These are phyloP conservation scores for Ectropis grisescens DNA, from an alignment of 1,140 invertebrate species.

Conservation along the genomic window DNA sequence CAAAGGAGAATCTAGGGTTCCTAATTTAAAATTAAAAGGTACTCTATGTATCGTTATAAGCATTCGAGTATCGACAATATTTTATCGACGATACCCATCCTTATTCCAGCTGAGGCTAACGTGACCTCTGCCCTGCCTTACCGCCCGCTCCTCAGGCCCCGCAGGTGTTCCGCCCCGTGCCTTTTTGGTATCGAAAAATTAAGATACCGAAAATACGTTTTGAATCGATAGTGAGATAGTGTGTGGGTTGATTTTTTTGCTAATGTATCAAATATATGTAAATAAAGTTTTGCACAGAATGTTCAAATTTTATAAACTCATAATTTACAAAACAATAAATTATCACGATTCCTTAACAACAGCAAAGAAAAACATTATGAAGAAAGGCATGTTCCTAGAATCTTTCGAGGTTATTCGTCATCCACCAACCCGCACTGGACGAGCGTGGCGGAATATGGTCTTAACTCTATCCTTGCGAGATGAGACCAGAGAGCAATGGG, in stretches of 20 bases:
- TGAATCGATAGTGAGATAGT: slow-evolving; percentile 1
- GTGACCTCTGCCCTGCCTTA: slow-evolving; percentile 57
- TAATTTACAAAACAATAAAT: not conserved
- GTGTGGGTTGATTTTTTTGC: not conserved
- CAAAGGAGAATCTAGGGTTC: too few species aligned
- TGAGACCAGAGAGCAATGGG: too few species aligned
- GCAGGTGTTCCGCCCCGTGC: slow-evolving; percentile 48
- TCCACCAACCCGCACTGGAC: too few species aligned
- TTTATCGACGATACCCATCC: too few species aligned
- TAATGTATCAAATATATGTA: not conserved
- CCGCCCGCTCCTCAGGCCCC: slow-evolving; percentile 21
- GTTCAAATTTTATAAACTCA: not conserved
- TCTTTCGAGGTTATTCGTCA: too few species aligned
- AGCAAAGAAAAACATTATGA: too few species aligned
- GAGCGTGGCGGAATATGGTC: too few species aligned
- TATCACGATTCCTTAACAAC: too few species aligned
- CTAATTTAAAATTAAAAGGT: not conserved
- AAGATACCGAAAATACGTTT: slow-evolving; percentile 22
- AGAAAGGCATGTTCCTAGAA: too few species aligned
- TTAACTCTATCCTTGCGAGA: too few species aligned
- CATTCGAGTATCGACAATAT: not conserved
- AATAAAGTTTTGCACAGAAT: not conserved
- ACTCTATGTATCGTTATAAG: not conserved
- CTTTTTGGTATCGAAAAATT: slow-evolving; percentile 51
- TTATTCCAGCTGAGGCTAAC: slow-evolving; percentile 26